Evolutionary conservation across 2,113 vertebrate species (phyloP), one percentile per base, ranked within the genome.

Genomic region (Mesoclemmys tuberculata): DNA sequence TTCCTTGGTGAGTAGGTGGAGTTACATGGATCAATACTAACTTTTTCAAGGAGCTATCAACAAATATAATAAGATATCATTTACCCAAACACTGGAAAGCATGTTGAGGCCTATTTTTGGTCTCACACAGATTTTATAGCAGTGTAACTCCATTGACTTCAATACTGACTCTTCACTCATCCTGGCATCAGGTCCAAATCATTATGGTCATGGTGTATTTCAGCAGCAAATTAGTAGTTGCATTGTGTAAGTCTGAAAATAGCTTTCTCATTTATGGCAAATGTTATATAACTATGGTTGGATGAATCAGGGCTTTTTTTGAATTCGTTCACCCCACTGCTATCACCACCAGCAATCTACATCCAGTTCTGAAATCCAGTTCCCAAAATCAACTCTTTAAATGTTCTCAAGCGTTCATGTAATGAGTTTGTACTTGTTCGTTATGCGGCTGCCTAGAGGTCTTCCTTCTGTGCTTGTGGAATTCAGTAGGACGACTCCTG

Each of bases 31-130:
- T 92, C 46, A 83, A 10, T 86, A 96, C 97, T 91, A 95, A 38
- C 22, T 83, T 92, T 55, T 89, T 97, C 46, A 84, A 82, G 74
- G 49, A 21, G 82, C 29, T 85, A 89, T 91, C 87, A 94, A 61
- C 48, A 93, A 94, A 90, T 79, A 77, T 35, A 51, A 22, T 54
- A 38, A 85, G 85, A 84, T 79, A 35, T 19, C 19, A 13, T 49
- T 4, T 31, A 29, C 27, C 79, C 51, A 18, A 68, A 9, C 21
- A 49, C 13, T 7, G 84, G 68, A 51, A 90, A 83, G 27, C 19
- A 80, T 38, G 16, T 18, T 64, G 71, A 77, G 49, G 68, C n/a
- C 18, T 85, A 41, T 90, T 91, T 89, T 71, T 31, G 27, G 54
- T 89, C 56, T 89, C 92, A 82, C 55, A 86, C 74, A 14, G 78